Evolutionary conservation across 2,888 invertebrate species (phyloP).

Genomic region (Salpingus planirostris): DNA sequence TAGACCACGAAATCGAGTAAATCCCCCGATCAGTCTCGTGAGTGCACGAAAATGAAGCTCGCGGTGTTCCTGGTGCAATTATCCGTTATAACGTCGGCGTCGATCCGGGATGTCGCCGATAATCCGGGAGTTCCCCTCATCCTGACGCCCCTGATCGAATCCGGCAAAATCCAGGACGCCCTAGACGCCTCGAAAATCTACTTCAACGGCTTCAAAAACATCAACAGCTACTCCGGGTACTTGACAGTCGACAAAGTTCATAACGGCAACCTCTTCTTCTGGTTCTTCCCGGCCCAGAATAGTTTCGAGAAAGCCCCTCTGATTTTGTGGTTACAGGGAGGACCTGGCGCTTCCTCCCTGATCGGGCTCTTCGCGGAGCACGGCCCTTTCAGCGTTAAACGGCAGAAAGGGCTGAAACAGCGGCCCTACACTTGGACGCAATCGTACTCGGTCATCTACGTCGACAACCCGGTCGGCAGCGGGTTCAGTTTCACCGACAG

Average conservation of each 20-base stretch:
- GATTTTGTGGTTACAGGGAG: constrained; percentile 78
- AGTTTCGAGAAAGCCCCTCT: constrained; percentile 54
- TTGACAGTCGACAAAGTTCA: constrained; percentile 71
- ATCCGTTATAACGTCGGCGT: no score
- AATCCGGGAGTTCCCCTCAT: constrained; percentile 56
- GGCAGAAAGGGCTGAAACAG: constrained; percentile 38
- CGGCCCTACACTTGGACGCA: constrained; percentile 73
- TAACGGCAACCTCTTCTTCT: constrained; percentile 82
- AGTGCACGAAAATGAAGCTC: no score
- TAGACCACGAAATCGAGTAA: no score
- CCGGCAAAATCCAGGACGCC: constrained; percentile 60
- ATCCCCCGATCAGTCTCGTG: no score
- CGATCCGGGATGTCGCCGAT: no score
- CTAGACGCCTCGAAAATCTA: constrained; percentile 44
- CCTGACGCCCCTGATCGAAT: constrained; percentile 64
- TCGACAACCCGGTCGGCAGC: constrained; percentile 89
- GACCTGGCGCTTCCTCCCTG: constrained; percentile 73
- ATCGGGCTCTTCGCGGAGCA: constrained; percentile 78
- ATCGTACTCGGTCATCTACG: constrained; percentile 72
- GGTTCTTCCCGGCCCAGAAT: constrained; percentile 77
- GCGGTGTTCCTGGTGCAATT: no score
- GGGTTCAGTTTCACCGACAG: constrained; percentile 83
- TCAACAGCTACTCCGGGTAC: constrained; percentile 70
- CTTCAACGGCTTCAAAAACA: constrained; percentile 49
- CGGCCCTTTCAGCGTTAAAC: constrained; percentile 52